A percentile compares a stretch with the other conserved stretches of the same genome.
Evolutionary conservation across 92 coral and sea anemone genomes (phyloP).

Genomic region (Porites evermanni): DNA sequence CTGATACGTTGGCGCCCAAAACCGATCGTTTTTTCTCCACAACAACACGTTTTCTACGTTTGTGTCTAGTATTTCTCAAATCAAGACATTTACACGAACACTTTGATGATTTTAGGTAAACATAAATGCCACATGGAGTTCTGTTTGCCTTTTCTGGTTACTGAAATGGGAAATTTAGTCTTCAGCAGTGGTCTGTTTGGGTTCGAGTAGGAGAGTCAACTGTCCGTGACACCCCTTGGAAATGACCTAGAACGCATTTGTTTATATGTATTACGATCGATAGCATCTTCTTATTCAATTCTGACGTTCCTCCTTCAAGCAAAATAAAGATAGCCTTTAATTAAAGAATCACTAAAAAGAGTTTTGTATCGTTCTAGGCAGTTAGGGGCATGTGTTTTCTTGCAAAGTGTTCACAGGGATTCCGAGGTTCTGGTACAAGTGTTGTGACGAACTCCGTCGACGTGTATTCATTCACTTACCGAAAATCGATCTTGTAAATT

Average conservation of each 20-base stretch:
- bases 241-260: constrained; percentile 38
- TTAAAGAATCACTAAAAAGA: constrained; percentile 17
- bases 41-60: neutral
- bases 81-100: neutral
- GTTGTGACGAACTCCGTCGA: constrained; percentile 35
- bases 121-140: neutral
- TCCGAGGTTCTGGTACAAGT: constrained; percentile 7
- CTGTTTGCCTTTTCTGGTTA: constrained; percentile 26
- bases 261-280: constrained; percentile 68
- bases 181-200: constrained; percentile 28
- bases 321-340: constrained; percentile 11
- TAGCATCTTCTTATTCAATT: constrained; percentile 51
- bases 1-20: constrained; percentile 38
- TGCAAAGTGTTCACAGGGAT: constrained; percentile 12
- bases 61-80: constrained; percentile 13
- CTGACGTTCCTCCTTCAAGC: constrained; percentile 3
- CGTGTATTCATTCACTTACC: constrained; percentile 12
- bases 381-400: constrained; percentile 23
- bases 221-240: constrained; percentile 40
- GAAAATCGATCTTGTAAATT: constrained; percentile 1
- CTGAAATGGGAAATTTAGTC: constrained; percentile 25
- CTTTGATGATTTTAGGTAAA: constrained; percentile 5
- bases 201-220: neutral
- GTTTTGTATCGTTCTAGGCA: constrained; percentile 8
- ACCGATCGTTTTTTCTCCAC: constrained; percentile 14